Percentiles rank a stretch among this genome's conserved stretches.
Conservation (phyloP, 2,113 vertebrate genomes). For the Salvelinus sp. region DNA sequence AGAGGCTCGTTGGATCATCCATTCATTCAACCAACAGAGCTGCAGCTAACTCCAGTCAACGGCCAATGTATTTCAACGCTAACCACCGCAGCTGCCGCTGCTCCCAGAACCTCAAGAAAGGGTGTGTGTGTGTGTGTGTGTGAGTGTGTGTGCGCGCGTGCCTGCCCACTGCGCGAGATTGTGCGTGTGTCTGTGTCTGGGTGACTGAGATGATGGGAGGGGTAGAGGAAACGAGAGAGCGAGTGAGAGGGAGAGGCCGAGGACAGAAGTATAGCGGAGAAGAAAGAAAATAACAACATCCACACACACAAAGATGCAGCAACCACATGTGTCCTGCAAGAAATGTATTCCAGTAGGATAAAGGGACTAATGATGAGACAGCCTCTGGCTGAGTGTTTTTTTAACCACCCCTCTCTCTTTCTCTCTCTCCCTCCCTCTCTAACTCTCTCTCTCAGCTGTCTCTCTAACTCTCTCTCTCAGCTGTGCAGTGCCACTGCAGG, state of each 20-base stretch:
- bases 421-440: no score
- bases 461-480: no score
- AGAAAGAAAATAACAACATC: slow-evolving; percentile 55
- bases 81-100: slow-evolving; percentile 69
- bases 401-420: no score
- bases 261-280: slow-evolving; percentile 52
- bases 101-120: slow-evolving; percentile 78
- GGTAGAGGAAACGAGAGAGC: background rate
- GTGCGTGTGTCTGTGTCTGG: slow-evolving; percentile 37
- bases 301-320: slow-evolving; percentile 23
- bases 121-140: slow-evolving; percentile 71
- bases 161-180: slow-evolving; percentile 7
- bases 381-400: no score
- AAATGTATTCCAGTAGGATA: background rate
- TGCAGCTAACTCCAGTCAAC: slow-evolving; percentile 72
- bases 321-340: slow-evolving; percentile 15
- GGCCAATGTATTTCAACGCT: slow-evolving; percentile 73
- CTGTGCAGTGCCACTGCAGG: no score
- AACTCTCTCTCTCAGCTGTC: no score
- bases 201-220: slow-evolving; percentile 16
- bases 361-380: background rate
- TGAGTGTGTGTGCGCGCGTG: slow-evolving; percentile 14
- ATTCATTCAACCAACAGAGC: slow-evolving; percentile 68
- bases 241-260: slow-evolving; percentile 6
- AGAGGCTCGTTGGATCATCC: slow-evolving; percentile 63